These are phyloP conservation scores for Festucalex cinctus DNA, from an alignment of 2,113 vertebrate species.

Conservation along the genomic window DNA sequence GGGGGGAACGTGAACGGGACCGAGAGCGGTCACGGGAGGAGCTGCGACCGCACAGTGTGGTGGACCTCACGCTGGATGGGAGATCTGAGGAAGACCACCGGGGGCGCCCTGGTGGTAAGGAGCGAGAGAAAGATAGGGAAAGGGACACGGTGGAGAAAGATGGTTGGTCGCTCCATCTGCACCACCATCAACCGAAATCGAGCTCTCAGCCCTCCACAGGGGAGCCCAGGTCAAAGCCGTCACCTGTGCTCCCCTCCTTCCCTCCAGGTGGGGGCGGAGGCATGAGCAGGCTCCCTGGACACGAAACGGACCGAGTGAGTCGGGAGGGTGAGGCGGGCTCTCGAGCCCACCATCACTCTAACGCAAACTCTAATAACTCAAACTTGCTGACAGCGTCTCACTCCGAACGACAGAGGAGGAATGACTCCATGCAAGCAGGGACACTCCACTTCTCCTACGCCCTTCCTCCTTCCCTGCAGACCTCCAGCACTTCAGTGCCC, in stretches of 20 bases:
- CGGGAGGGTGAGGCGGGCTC: constrained; percentile 50
- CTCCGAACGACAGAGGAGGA: constrained; percentile 70
- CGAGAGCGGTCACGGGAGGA: constrained; percentile 72
- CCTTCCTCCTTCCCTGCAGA: constrained; percentile 73
- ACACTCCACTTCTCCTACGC: constrained; percentile 76
- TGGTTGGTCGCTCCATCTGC: constrained; percentile 50
- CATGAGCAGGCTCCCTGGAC: constrained; percentile 64
- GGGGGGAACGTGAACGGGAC: constrained; percentile 75
- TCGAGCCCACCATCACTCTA: constrained; percentile 41
- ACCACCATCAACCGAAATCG: constrained; percentile 44
- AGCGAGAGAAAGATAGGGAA: constrained; percentile 50
- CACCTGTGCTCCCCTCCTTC: constrained; percentile 43
- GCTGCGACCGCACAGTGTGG: constrained; percentile 67
- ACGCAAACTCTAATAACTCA: constrained; percentile 30
- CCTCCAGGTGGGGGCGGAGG: constrained; percentile 39
- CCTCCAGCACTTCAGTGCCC: constrained; percentile 50
- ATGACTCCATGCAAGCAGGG: constrained; percentile 71
- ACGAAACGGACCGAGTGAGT: constrained; percentile 75
- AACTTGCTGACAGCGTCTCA: constrained; percentile 35
- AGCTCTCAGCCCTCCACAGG: constrained; percentile 39
- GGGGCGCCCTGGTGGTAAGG: constrained; percentile 36
- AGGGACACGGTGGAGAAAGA: constrained; percentile 23
- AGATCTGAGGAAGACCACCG: constrained; percentile 65
- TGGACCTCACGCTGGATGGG: constrained; percentile 75
- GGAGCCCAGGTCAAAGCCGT: constrained; percentile 45